Base-by-base conservation (phyloP, 2,113 vertebrate species). In the Tychaedon coryphoeus region DNA sequence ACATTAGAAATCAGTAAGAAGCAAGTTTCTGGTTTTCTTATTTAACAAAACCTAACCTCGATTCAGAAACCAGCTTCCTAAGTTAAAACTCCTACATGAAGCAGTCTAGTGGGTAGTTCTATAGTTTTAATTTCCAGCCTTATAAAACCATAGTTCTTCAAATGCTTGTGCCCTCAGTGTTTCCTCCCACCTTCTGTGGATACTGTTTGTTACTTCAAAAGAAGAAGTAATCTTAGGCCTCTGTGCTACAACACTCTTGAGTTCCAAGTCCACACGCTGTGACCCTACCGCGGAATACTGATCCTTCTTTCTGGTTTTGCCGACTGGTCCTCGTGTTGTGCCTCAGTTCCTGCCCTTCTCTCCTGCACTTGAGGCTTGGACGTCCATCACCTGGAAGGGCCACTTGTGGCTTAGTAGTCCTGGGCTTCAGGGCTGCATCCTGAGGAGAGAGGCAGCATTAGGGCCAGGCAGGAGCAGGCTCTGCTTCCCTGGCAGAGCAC, bases 151-250 rank as follows among this genome's bases (percentile, higher is more conserved):
- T 10, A 42, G 75, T 58, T 80, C 91, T 95, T 93, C 75, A 81
- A 93, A 75, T 78, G 84, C 90, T 90, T 91, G 73, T 92, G 89
- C 76, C 81, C 76, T 74, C 51, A 84, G 78, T 90, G 54, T 61
- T 84, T 62, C 36, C 51, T 93, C 83, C 34, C 26, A 76, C 73
- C 64, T 95, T 86, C 91, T 91, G 86, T 67, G 80, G 82, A 62
- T 91, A 83, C 82, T 94, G 54, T 75, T 92, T 72, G 38, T 45
- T 94, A 94, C 77, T 90, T 91, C 57, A 75, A 91, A 95, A 89
- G 90, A 66, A 62, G 92, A 23, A 54, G 38, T 81, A 56, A 70
- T 86, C 45, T 85, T 86, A 88, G 87, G 48, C 57, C 58, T 72
- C 74, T 56, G 2, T 73, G 84, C 90, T 90, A 87, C 50, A 66